These are phyloP conservation scores for Psophia crepitans DNA, from an alignment of 2,113 vertebrate genomes.

Conservation along the genomic window DNA sequence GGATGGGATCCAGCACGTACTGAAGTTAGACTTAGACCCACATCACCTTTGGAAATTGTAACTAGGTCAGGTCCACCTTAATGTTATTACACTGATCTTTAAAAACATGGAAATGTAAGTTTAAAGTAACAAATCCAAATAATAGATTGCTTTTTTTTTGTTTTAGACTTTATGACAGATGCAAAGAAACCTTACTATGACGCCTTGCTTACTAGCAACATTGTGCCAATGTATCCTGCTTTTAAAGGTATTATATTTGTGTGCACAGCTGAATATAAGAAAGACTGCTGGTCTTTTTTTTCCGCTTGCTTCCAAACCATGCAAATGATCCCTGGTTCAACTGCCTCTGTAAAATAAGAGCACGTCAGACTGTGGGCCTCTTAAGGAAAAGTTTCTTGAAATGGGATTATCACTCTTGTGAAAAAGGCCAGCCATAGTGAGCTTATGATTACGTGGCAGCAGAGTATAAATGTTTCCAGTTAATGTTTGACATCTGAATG, in stretches of 20 bases:
- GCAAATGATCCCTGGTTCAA: neutral
- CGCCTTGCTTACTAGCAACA: constrained; percentile 75
- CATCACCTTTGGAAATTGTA: neutral
- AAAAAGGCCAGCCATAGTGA: neutral
- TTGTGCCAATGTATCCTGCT: constrained; percentile 80
- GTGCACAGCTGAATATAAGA: neutral
- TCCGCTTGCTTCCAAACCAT: neutral
- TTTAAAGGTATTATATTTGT: constrained; percentile 76
- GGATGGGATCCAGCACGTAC: neutral
- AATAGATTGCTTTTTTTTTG: neutral
- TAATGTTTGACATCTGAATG: neutral
- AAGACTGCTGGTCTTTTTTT: neutral
- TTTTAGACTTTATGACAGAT: constrained; percentile 65
- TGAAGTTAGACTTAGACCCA: neutral
- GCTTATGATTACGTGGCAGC: neutral
- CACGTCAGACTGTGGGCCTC: neutral
- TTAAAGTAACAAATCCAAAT: neutral
- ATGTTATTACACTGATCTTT: neutral
- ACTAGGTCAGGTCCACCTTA: neutral
- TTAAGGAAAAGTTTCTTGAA: neutral
- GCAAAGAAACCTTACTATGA: constrained; percentile 59
- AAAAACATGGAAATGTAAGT: neutral
- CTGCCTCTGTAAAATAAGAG: neutral
- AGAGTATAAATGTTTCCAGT: neutral
- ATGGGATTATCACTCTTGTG: neutral